Evolutionary conservation across 2,888 invertebrate genomes (phyloP).

Genomic region (Machimus atricapillus): DNA sequence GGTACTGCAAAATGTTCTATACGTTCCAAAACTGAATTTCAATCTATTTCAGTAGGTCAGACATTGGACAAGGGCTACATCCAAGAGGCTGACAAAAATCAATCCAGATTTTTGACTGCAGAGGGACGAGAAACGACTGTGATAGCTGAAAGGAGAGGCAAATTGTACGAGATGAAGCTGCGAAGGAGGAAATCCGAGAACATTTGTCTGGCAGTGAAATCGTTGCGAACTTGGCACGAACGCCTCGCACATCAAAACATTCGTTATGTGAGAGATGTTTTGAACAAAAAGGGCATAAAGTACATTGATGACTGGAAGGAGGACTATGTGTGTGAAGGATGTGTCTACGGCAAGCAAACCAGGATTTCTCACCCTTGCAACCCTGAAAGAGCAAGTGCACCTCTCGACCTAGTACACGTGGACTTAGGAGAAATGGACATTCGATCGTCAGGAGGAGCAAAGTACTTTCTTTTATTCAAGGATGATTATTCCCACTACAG

Average conservation of each 20-base stretch:
- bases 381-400: conserved; percentile 40
- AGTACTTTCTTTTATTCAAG: conserved; percentile 48
- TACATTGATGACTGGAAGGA: conserved; percentile 40
- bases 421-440: conserved; percentile 49
- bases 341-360: conserved; percentile 49
- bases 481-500: conserved; percentile 49
- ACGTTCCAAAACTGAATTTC: not conserved
- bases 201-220: not conserved
- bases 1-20: not conserved
- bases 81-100: not conserved
- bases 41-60: not conserved
- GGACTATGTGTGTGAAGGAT: conserved; percentile 46
- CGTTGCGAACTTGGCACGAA: conserved; percentile 50
- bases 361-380: conserved; percentile 44
- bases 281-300: conserved; percentile 43
- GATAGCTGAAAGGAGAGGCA: not conserved
- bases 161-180: not conserved
- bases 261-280: conserved; percentile 46
- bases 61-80: not conserved
- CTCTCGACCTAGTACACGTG: conserved; percentile 48
- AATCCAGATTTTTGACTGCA: not conserved
- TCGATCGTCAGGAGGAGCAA: conserved; percentile 47
- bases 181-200: not conserved
- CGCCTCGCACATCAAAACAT: conserved; percentile 49
- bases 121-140: not conserved